Conservation (phyloP, 2,797 vertebrate species). For the Distichodus sexfasciatus region DNA sequence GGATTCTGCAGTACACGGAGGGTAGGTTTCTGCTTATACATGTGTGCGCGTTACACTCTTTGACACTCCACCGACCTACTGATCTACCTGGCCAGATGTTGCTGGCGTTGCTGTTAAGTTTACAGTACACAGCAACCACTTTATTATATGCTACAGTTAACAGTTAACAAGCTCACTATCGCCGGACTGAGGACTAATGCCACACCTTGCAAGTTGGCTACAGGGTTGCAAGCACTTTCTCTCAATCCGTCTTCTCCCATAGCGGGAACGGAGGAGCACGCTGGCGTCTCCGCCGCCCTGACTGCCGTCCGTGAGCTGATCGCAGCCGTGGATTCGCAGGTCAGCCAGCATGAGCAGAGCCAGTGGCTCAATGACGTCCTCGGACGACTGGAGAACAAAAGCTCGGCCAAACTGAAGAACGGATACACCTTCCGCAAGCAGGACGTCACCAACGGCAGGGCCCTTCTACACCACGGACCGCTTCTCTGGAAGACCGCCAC, state of each 20-base stretch:
- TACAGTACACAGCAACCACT: too few species aligned
- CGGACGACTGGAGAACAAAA: conserved; percentile 90
- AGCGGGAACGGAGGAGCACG: conserved; percentile 87
- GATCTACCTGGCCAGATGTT: too few species aligned
- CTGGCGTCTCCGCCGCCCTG: conserved; percentile 80
- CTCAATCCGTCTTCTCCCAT: neutral
- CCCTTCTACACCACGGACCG: conserved; percentile 81
- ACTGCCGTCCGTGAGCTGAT: conserved; percentile 84
- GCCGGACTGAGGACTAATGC: too few species aligned
- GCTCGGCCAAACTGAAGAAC: conserved; percentile 86
- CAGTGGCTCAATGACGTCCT: conserved; percentile 86
- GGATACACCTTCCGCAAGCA: conserved; percentile 89
- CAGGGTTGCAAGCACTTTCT: too few species aligned
- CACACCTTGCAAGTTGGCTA: too few species aligned
- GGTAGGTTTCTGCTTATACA: conserved; percentile 77
- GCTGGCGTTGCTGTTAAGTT: too few species aligned
- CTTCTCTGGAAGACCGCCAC: conserved; percentile 96
- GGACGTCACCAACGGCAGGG: conserved; percentile 80
- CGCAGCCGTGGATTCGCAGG: conserved; percentile 83
- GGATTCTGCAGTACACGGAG: conserved; percentile 88
- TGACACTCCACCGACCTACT: too few species aligned
- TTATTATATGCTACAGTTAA: too few species aligned
- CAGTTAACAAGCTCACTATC: too few species aligned
- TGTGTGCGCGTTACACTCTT: too few species aligned
- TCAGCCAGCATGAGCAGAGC: conserved; percentile 88